Conservation (phyloP, 2,888 invertebrate genomes). For the Rhagophthalmus giganteus region DNA sequence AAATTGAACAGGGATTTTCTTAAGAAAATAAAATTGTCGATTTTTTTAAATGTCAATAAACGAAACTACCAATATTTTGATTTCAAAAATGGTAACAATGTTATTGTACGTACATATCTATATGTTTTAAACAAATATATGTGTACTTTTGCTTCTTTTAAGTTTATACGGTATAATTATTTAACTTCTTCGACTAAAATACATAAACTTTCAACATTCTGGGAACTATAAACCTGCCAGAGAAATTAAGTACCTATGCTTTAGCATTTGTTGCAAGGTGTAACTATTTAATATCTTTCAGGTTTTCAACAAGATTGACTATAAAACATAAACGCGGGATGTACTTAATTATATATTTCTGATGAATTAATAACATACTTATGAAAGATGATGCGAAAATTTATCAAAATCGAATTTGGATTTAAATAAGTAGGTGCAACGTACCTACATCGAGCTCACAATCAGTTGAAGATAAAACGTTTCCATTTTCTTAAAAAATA, state of each 20-base stretch:
- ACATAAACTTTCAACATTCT: conserved; percentile 4
- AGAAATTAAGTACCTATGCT: conserved; percentile 9
- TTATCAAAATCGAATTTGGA: too few relatives aligned
- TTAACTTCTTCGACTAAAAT: conserved; percentile 4
- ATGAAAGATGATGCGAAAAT: too few relatives aligned
- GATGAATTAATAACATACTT: too few relatives aligned
- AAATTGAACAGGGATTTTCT: conserved; percentile 5
- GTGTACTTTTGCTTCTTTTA: too few relatives aligned
- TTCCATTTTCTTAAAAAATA: conserved; percentile 6
- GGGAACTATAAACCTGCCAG: conserved; percentile 10
- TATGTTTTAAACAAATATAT: too few relatives aligned
- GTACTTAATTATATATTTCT: conserved; percentile 6
- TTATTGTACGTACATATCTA: too few relatives aligned
- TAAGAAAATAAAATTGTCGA: background rate
- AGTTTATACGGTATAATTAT: background rate
- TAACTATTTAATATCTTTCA: conserved; percentile 12
- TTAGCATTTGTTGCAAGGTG: conserved; percentile 2
- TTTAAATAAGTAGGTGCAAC: too few relatives aligned
- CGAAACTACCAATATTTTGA: too few relatives aligned
- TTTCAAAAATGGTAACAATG: too few relatives aligned
- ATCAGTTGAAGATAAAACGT: conserved; percentile 3
- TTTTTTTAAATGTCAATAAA: conserved; percentile 5
- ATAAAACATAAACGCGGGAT: too few relatives aligned
- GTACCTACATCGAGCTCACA: too few relatives aligned
- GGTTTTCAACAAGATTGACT: conserved; percentile 7